Percentiles rank a stretch among this genome's conserved stretches.
Conservation (phyloP, 92 coral and sea anemone species). For the Anthopleura xanthogrammica region DNA sequence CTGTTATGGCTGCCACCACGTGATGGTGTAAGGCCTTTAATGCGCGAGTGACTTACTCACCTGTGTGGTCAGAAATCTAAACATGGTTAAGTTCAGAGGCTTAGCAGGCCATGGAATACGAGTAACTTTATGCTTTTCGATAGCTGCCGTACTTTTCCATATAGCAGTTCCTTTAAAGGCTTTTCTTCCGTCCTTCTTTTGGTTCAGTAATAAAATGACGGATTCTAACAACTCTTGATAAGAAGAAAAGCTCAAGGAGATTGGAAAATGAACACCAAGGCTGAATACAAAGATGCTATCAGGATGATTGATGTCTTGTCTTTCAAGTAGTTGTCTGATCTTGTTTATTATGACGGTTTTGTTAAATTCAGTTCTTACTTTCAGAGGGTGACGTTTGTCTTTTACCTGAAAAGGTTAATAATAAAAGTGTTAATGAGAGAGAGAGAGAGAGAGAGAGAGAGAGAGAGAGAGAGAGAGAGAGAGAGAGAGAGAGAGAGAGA, state of each 20-base stretch:
- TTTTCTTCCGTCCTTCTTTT: background rate
- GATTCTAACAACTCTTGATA: conserved; percentile 21
- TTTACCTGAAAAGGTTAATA: conserved; percentile 36
- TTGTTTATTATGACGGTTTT: conserved; percentile 28
- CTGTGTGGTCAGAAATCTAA: conserved; percentile 40
- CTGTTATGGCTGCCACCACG: no score
- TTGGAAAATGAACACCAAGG: conserved; percentile 55
- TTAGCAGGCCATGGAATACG: background rate
- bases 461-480: no score
- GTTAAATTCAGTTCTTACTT: conserved; percentile 39
- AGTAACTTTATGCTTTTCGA: conserved; percentile 26
- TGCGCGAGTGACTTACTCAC: background rate
- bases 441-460: no score
- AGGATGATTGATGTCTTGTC: conserved; percentile 29
- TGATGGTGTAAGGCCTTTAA: no score
- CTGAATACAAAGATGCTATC: conserved; percentile 52
- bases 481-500: no score
- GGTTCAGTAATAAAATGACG: conserved; percentile 20
- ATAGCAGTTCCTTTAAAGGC: conserved; percentile 17
- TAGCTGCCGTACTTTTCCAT: conserved; percentile 31
- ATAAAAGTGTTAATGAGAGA: no score
- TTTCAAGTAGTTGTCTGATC: conserved; percentile 35
- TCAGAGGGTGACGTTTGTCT: conserved; percentile 49
- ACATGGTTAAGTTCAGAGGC: conserved; percentile 21
- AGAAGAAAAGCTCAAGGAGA: conserved; percentile 35